Evolutionary conservation across 2,797 vertebrate species (phyloP), one percentile per base, ranked within the genome.

Genomic region (Alfaro cultratus): DNA sequence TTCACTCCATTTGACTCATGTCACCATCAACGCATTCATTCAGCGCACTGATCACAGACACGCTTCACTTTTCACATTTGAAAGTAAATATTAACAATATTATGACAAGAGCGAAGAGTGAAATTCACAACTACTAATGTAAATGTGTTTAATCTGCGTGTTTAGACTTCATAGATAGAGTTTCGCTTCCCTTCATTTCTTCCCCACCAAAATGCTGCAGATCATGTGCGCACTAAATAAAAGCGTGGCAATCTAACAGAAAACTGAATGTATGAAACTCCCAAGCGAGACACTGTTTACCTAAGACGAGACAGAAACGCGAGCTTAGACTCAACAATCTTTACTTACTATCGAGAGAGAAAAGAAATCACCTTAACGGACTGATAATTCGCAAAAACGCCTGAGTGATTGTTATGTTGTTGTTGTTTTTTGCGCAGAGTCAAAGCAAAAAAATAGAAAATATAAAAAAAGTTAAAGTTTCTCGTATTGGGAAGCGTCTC

Each of bases 281-380:
- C 57, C 68, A 49, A 80, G 76, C 76, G 71, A 21, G 71, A 43
- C 60, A 81, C 60, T 89, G 77, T 85, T 90, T 85, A 87, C 79
- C 74, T 75, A 80, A 71, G 31, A 71, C 76, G 70, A 41, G 62
- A 83, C 64, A 85, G 70, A 91, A 85, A 87, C 84, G 85, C 76
- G 81, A 92, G 87, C 72, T 89, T 80, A 77, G 78, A 85, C 88
- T 73, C 79, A 82, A 86, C 80, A 84, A 88, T 76, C 75, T 83
- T 89, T 92, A 94, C 90, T 94, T 93, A 94, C 92, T 91, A 91
- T 78, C 76, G 15, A 82, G 80, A 85, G 73, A 83, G 82, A 76
- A 84, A 80, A 87, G 75, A 72, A 88, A 81, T 82, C 79, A 47
- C 78, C 80, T 81, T 89, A 88, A 84, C 83, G 87, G 71, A 90